Percentiles rank a stretch among this genome's conserved stretches.
Conservation (phyloP, 2,113 vertebrate genomes). For the Corvus moneduloides region DNA sequence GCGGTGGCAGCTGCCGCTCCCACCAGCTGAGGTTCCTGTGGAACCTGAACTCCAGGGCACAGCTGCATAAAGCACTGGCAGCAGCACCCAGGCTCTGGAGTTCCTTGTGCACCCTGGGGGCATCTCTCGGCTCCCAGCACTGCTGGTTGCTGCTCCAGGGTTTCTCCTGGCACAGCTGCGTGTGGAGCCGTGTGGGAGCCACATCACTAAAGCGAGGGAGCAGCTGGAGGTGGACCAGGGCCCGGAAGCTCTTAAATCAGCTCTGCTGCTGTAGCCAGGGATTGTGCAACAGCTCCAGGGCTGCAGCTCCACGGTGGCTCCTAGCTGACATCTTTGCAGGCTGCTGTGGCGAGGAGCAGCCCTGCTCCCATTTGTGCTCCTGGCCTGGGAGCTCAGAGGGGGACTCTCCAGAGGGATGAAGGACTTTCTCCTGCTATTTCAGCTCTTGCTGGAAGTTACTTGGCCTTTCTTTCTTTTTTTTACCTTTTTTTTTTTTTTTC, state of each 20-base stretch:
- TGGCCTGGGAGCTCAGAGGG: background rate
- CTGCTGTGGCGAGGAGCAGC: conserved; percentile 23
- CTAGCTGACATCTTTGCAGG: conserved; percentile 13
- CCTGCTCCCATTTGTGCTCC: background rate
- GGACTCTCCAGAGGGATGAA: background rate
- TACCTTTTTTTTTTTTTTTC: no score
- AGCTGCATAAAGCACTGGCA: background rate
- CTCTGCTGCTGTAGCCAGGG: conserved; percentile 21
- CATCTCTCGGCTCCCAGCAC: background rate
- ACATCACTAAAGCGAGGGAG: background rate
- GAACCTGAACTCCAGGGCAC: background rate
- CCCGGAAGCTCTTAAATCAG: conserved; percentile 49
- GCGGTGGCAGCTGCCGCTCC: background rate
- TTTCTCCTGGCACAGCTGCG: background rate
- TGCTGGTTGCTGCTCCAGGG: background rate
- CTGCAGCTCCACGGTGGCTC: background rate
- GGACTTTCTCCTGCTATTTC: background rate
- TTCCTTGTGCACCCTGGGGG: background rate
- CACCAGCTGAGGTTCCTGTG: background rate
- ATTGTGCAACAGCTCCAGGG: conserved; percentile 7
- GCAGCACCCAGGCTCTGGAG: background rate
- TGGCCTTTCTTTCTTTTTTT: background rate
- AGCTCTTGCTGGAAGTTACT: background rate
- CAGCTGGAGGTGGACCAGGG: conserved; percentile 49
- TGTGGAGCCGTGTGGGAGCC: background rate